Conservation (phyloP, 2,797 vertebrate genomes). For the Poecile montanus region DNA sequence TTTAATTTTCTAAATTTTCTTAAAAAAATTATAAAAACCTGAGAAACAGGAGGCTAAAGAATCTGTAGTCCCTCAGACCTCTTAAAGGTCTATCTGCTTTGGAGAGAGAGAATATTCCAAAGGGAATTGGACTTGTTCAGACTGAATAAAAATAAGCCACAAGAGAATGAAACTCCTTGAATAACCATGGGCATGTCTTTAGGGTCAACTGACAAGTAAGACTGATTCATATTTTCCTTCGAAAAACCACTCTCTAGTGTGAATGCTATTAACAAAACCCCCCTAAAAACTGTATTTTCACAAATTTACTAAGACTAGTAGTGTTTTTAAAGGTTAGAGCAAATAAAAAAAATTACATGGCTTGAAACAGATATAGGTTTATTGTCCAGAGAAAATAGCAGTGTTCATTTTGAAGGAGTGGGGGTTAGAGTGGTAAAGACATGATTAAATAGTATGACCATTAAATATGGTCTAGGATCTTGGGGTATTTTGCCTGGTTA, state of each 20-base stretch:
- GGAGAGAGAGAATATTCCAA: background rate
- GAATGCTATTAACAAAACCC: background rate
- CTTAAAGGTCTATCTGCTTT: background rate
- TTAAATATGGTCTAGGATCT: background rate
- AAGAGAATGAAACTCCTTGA: background rate
- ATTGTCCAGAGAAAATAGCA: background rate
- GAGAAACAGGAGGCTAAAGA: background rate
- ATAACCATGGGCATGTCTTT: background rate
- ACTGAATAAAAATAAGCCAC: background rate
- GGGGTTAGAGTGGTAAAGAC: background rate
- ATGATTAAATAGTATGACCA: background rate
- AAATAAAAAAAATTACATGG: background rate
- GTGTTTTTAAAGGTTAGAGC: background rate
- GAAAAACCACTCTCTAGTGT: background rate
- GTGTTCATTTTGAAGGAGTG: background rate
- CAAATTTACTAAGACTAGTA: background rate
- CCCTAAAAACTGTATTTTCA: background rate
- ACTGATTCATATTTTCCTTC: background rate
- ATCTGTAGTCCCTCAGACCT: background rate
- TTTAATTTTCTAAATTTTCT: background rate
- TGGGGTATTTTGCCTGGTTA: background rate
- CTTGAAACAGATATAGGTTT: accelerated
- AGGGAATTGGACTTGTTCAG: background rate
- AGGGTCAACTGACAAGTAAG: background rate
- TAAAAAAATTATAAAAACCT: background rate